Conservation (phyloP, 2,113 vertebrate species). For the Ammospiza nelsoni region DNA sequence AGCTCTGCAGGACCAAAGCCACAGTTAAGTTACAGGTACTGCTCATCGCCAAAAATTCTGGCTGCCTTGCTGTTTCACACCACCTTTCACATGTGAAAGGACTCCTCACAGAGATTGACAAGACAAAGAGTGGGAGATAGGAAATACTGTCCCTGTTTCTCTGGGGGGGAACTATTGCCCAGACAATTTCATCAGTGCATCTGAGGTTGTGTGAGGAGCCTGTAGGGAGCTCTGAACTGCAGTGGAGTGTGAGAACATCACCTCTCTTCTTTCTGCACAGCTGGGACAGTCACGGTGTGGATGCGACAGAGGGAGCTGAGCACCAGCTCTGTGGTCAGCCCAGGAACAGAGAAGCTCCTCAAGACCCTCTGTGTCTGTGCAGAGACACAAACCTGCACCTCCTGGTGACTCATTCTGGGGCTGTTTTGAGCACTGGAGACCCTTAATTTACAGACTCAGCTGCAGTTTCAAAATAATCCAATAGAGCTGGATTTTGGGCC, state of each 20-base stretch:
- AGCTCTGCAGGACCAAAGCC: not conserved
- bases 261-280: not conserved
- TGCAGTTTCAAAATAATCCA: not conserved
- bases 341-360: not conserved
- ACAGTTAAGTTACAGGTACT: not conserved
- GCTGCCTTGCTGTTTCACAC: not conserved
- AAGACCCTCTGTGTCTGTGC: not conserved
- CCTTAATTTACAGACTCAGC: not conserved
- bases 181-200: not conserved
- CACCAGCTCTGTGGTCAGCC: not conserved
- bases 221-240: not conserved
- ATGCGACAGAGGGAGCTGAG: not conserved
- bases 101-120: not conserved
- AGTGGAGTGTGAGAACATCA: not conserved
- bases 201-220: not conserved
- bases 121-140: not conserved
- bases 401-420: not conserved
- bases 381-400: not conserved
- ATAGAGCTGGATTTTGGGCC: not conserved
- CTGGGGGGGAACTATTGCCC: not conserved
- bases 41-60: not conserved
- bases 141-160: not conserved
- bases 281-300: not conserved
- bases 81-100: not conserved
- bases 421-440: not conserved